These are phyloP conservation scores for Epinephelus fuscoguttatus DNA, from an alignment of 2,113 vertebrate genomes.

Conservation along the genomic window DNA sequence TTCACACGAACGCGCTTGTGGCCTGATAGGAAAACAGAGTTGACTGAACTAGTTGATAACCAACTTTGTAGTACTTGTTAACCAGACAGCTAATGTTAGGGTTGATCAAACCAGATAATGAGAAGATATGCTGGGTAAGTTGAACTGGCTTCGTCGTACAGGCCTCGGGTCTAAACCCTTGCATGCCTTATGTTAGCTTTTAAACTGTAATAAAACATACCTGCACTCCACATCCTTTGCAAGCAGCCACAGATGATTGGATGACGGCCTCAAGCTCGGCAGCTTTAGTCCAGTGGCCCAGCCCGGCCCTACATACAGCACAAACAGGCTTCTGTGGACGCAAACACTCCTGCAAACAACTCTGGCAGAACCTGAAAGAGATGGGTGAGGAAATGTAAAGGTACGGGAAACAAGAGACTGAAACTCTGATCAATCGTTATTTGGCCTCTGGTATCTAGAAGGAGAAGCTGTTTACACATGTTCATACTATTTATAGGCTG, in stretches of 20 bases:
- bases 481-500: neutral
- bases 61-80: no score
- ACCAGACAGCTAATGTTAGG: no score
- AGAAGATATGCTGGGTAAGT: no score
- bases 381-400: conserved; percentile 23
- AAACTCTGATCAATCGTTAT: neutral
- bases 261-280: conserved; percentile 90
- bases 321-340: conserved; percentile 95
- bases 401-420: neutral
- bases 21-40: no score
- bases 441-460: neutral
- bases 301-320: conserved; percentile 92
- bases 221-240: conserved; percentile 93
- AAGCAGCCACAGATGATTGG: conserved; percentile 88
- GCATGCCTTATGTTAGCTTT: neutral
- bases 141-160: no score
- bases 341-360: conserved; percentile 95
- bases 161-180: no score
- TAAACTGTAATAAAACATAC: conserved; percentile 69
- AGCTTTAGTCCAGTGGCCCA: conserved; percentile 86
- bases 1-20: no score
- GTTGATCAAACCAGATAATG: no score
- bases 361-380: conserved; percentile 90
- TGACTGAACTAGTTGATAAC: no score
- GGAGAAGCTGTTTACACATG: neutral